Evolutionary conservation across 2,888 invertebrate genomes (phyloP).

Genomic region (Euphydryas editha): DNA sequence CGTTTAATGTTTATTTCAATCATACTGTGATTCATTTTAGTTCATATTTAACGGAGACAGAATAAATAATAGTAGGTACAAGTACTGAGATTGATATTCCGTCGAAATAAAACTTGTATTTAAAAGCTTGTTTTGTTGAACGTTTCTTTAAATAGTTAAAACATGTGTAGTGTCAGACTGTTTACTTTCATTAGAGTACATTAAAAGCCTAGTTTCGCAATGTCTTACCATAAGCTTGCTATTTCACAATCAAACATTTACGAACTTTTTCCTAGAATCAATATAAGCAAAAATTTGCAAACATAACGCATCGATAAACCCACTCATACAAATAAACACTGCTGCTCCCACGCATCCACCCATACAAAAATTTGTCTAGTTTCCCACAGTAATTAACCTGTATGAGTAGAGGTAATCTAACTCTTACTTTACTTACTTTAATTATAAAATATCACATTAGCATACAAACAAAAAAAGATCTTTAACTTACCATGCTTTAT

Average conservation of each 20-base stretch:
- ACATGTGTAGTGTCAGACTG: too few species aligned
- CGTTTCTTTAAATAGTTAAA: slow-evolving; percentile 7
- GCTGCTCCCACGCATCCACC: slow-evolving; percentile 23
- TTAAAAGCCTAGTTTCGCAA: slow-evolving; percentile 21
- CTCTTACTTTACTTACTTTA: slow-evolving; percentile 4
- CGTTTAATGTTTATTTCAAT: too few species aligned
- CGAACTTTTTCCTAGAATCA: slow-evolving; percentile 17
- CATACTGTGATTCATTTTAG: too few species aligned
- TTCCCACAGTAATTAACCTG: slow-evolving; percentile 29
- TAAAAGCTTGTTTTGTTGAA: background rate
- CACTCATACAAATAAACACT: slow-evolving; percentile 10
- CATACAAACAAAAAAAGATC: slow-evolving; percentile 1
- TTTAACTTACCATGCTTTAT: background rate
- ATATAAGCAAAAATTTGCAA: slow-evolving; percentile 22
- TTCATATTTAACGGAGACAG: too few species aligned
- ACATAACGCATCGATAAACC: slow-evolving; percentile 15
- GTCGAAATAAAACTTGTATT: too few species aligned
- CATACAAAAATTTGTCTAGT: slow-evolving; percentile 19
- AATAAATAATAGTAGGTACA: too few species aligned
- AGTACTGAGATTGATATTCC: too few species aligned
- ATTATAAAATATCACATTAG: background rate
- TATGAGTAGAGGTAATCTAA: slow-evolving; percentile 20
- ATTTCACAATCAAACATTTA: slow-evolving; percentile 27
- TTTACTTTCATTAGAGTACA: background rate
- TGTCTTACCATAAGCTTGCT: slow-evolving; percentile 20